phyloP scores from a whole-genome alignment of 2,888 invertebrate genomes.

The Drosophila ochracea region DNA sequence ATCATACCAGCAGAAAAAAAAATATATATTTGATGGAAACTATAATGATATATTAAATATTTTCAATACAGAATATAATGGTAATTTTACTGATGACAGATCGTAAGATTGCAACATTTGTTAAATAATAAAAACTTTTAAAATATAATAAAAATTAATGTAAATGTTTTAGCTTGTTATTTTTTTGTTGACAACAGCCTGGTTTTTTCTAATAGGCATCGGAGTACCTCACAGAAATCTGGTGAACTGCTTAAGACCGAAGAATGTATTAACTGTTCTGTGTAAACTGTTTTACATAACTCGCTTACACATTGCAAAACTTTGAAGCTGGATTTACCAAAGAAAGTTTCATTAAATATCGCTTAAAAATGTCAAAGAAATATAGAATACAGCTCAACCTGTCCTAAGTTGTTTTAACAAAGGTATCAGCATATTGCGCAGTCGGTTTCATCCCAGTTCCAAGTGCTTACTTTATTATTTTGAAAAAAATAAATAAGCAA shows the following conservation, averaged over 20 bases:
- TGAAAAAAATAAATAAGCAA: slow-evolving; percentile 4
- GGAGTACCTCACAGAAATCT: not conserved
- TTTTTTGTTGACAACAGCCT: not conserved
- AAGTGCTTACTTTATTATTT: not conserved
- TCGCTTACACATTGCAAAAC: not conserved
- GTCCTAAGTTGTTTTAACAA: not conserved
- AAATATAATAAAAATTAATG: not conserved
- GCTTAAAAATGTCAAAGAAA: not conserved
- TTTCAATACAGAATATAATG: not conserved
- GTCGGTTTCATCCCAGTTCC: not conserved
- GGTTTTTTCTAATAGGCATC: not conserved
- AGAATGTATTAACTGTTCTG: not conserved
- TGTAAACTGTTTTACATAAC: not conserved
- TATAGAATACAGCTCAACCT: not conserved
- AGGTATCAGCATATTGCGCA: not conserved
- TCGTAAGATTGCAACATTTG: not conserved
- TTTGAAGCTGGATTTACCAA: not conserved
- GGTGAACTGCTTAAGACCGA: not conserved
- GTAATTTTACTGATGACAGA: not conserved
- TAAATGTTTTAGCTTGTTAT: not conserved
- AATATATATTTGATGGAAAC: not conserved
- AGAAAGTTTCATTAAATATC: not conserved
- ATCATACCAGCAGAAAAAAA: not conserved
- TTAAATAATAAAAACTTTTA: too few relatives aligned
- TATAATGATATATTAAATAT: not conserved